Percentiles rank a stretch among this genome's conserved stretches.
These are phyloP conservation scores for Sebastes matsubarae DNA, from an alignment of 2,797 vertebrate species.

Conservation along the genomic window DNA sequence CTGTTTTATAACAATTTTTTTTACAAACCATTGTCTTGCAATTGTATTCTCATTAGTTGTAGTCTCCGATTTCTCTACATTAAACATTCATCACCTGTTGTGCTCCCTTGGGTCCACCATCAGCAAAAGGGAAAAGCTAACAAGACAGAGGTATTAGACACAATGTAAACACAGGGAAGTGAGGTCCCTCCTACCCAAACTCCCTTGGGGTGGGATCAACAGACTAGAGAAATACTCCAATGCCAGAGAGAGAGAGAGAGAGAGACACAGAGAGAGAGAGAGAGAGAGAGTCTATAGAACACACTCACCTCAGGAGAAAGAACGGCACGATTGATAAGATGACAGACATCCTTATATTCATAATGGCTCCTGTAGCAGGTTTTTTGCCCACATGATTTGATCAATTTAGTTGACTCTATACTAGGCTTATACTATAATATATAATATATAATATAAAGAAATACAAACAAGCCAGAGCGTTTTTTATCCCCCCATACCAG, in stretches of 20 bases:
- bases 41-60: constrained; percentile 17
- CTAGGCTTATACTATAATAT: too few relatives aligned
- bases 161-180: constrained; percentile 30
- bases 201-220: constrained; percentile 33
- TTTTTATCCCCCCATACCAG: too few relatives aligned
- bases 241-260: background rate
- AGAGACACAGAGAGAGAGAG: too few relatives aligned
- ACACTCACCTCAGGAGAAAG: background rate
- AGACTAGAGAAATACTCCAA: background rate
- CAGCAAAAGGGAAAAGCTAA: constrained; percentile 50
- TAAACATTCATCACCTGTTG: constrained; percentile 64
- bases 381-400: background rate
- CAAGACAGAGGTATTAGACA: constrained; percentile 38
- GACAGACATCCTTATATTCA: background rate
- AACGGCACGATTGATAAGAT: background rate
- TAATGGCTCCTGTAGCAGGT: background rate
- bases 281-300: background rate
- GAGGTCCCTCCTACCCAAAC: constrained; percentile 28
- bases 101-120: constrained; percentile 41
- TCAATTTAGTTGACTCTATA: background rate
- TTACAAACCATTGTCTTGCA: constrained; percentile 11
- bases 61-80: constrained; percentile 41
- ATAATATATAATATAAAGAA: too few relatives aligned
- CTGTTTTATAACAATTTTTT: background rate
- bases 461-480: too few relatives aligned